A percentile compares a stretch with the other conserved stretches of the same genome.
Evolutionary conservation across 2,113 vertebrate genomes (phyloP).

Genomic region (Oenanthe melanoleuca): DNA sequence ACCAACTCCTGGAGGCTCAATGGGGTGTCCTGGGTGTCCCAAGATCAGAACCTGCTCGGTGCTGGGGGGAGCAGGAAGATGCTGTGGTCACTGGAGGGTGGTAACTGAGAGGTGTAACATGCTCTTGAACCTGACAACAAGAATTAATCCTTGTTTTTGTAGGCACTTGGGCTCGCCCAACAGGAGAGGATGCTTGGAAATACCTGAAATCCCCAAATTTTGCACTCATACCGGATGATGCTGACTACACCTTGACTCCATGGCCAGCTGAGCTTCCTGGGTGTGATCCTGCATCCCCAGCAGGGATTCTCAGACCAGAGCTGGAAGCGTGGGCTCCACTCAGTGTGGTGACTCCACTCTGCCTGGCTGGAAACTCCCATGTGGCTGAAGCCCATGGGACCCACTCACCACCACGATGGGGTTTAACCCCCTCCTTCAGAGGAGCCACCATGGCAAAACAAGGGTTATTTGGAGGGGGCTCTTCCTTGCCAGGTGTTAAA

Average conservation of each 20-base stretch:
- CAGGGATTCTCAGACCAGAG: background rate
- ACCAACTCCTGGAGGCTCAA: accelerated
- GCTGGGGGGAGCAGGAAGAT: background rate
- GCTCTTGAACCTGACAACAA: background rate
- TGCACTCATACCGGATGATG: accelerated
- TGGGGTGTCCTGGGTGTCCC: accelerated
- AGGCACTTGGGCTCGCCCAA: accelerated
- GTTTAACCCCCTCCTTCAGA: background rate
- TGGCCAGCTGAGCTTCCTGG: accelerated
- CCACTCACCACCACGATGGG: accelerated
- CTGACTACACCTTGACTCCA: background rate
- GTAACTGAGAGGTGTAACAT: accelerated
- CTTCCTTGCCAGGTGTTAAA: slow-evolving; percentile 69
- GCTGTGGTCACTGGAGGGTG: background rate
- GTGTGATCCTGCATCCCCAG: background rate
- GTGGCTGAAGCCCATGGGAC: accelerated
- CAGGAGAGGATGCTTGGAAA: background rate
- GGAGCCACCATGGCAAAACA: slow-evolving; percentile 7
- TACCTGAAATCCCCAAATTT: background rate
- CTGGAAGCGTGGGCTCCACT: background rate
- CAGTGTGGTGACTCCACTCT: accelerated
- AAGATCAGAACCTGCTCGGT: accelerated
- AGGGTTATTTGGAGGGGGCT: slow-evolving; percentile 49
- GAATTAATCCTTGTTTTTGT: background rate
- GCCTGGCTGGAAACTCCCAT: accelerated